Base-by-base conservation (phyloP, 2,888 invertebrate species). In the Synanthedon formicaeformis region DNA sequence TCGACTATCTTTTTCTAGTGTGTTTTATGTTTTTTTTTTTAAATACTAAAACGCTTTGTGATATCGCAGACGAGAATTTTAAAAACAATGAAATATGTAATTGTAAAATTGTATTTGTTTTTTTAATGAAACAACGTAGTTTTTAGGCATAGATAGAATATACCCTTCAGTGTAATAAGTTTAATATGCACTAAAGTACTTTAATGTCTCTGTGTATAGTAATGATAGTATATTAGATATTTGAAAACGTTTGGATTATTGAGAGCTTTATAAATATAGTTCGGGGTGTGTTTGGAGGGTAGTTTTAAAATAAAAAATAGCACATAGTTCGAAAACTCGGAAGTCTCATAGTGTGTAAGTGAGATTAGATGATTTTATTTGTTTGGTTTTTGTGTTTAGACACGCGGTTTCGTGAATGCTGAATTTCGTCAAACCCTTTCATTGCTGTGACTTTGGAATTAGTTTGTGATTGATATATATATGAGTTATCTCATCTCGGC, bases 1-100 rank as follows among this genome's bases (percentile, higher is more conserved):
- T 34, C 67, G 73, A 75, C 72, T 70, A 67, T 64, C 71, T 66
- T 34, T 27, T 12, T 16, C 49, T 49, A 71, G 67, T 64, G 69
- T 68, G 69, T 71, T 71, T 34, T 34, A 34, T 34, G 34, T 34
- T 34, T 34, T 34, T 34, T 34, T 34, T 76, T 76, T 78, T 74
- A n/a, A 34, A 73, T 72, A 71, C 68, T 64, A 69, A 70, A 68
- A 69, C 60, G 78, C 79, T 81, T 82, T 81, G 81, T 81, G 78
- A 81, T 78, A 81, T 77, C 64, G 75, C 78, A 64, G 64, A 71
- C 62, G 66, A 70, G 67, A 67, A 69, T 64, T 64, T 59, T 53
- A 56, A 54, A 4, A 18, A 49, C 48, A 23, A 51, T 51, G 57
- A 59, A 60, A 61, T 23, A 23, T 23, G 23, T 23, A 63, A 60